Evolutionary conservation across 2,113 vertebrate genomes (phyloP), one percentile per base, ranked within the genome.

Genomic region (Nothoprocta perdicaria): DNA sequence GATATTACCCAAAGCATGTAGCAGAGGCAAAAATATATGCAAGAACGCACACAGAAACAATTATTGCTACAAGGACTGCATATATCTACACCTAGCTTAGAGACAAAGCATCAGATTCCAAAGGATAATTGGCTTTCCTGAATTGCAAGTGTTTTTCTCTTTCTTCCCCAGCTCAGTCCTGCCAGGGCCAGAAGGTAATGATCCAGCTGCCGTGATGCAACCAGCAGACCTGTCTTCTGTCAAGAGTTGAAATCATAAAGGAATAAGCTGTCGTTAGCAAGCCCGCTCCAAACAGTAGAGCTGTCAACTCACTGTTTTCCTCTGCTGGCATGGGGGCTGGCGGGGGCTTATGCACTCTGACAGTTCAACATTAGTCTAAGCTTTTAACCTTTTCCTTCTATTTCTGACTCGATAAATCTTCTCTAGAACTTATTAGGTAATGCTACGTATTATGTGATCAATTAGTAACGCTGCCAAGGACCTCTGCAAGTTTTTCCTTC

Each of bases 101-200:
- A 96, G 96, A 94, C 66, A 50, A 80, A 77, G 71, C 61, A 13
- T 89, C 95, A 93, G 97, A 97, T 96, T 97, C 90, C 88, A 92
- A 92, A 95, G 94, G 80, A 94, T 97, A 97, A 98, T 93, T 97
- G 90, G 94, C 96, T 96, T 97, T 97, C 97, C 90, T 96, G 94
- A 97, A 96, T 88, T 80, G 88, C 85, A 89, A 89, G 93, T 45
- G 66, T 48, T 38, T 31, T 93, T 95, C 84, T 85, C 76, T 89
- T 93, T 62, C 94, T 95, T 83, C 82, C 74, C 95, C 97, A 96
- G 95, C 97, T 98, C 98, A 98, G 97, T 96, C 96, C 94, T 98
- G 98, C 98, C 98, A 99, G 98, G 98, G 98, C 98, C 98, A 98
- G 98, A 98, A 99, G 98, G 98, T 99, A 99, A 99, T 98, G 98